Percentiles rank a stretch among this genome's conserved stretches.
Conservation (phyloP, 2,888 invertebrate genomes). For the Nephrotoma flavescens region DNA sequence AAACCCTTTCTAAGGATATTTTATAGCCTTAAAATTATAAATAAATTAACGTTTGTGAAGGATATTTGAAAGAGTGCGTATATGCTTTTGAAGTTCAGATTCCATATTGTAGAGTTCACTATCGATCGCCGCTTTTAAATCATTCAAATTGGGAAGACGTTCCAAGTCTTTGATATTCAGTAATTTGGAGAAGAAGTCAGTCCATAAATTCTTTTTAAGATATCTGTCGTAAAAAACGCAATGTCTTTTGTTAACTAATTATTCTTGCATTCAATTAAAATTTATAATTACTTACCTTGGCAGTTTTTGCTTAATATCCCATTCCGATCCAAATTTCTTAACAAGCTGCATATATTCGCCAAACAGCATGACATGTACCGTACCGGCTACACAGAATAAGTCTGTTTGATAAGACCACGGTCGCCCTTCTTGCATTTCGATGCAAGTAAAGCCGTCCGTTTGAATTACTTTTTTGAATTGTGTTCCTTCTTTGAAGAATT, state of each 20-base stretch:
- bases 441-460: constrained; percentile 71
- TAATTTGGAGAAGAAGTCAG: constrained; percentile 63
- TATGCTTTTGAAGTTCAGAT: constrained; percentile 30
- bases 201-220: constrained; percentile 63
- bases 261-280: neutral
- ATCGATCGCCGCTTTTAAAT: constrained; percentile 26
- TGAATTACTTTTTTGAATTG: constrained; percentile 58
- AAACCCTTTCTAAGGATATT: neutral
- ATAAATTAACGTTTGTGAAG: constrained; percentile 23
- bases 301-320: constrained; percentile 56
- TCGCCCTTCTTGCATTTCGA: constrained; percentile 81
- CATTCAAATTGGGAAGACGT: constrained; percentile 50
- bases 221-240: constrained; percentile 35
- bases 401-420: constrained; percentile 96
- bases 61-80: constrained; percentile 29
- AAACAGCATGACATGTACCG: constrained; percentile 75
- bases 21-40: neutral
- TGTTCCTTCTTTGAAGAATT: constrained; percentile 62
- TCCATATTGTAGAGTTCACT: constrained; percentile 30
- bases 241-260: neutral
- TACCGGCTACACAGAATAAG: constrained; percentile 78
- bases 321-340: constrained; percentile 44
- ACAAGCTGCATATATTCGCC: constrained; percentile 80
- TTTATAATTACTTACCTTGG: constrained; percentile 43
- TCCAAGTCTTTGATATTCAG: constrained; percentile 69